Evolutionary conservation across 2,888 invertebrate genomes (phyloP).

Genomic region (Orchesellides sinensis): DNA sequence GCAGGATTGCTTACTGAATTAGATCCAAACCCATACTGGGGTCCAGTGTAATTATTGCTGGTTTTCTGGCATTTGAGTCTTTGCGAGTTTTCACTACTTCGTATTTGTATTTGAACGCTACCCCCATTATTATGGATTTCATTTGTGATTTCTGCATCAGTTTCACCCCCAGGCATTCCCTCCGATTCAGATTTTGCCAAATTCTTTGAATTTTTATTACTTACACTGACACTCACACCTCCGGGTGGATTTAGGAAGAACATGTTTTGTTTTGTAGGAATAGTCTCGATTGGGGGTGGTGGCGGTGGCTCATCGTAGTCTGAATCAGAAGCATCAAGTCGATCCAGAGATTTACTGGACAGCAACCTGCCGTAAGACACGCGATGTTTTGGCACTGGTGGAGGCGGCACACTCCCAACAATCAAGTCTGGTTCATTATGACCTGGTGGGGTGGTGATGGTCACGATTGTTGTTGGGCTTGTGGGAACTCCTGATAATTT

Average conservation of each 20-base stretch:
- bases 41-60: not conserved
- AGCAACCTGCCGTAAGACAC: constrained; percentile 45
- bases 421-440: constrained; percentile 59
- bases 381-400: constrained; percentile 77
- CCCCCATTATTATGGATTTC: constrained; percentile 60
- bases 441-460: constrained; percentile 56
- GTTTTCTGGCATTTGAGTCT: constrained; percentile 31
- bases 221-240: constrained; percentile 60
- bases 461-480: constrained; percentile 61
- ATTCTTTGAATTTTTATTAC: constrained; percentile 61
- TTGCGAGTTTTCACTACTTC: constrained; percentile 39
- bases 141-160: constrained; percentile 43
- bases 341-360: constrained; percentile 60
- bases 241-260: constrained; percentile 44
- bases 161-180: not conserved
- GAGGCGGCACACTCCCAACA: constrained; percentile 71
- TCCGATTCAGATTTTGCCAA: constrained; percentile 14
- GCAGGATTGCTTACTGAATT: too few relatives aligned
- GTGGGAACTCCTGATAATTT: constrained; percentile 58
- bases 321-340: constrained; percentile 75
- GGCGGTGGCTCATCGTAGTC: constrained; percentile 83
- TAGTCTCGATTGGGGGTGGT: constrained; percentile 94
- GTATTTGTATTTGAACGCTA: constrained; percentile 63
- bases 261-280: constrained; percentile 82
- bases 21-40: constrained; percentile 33